Conservation (phyloP, 2,888 invertebrate species). For the Nowickia ferox region DNA sequence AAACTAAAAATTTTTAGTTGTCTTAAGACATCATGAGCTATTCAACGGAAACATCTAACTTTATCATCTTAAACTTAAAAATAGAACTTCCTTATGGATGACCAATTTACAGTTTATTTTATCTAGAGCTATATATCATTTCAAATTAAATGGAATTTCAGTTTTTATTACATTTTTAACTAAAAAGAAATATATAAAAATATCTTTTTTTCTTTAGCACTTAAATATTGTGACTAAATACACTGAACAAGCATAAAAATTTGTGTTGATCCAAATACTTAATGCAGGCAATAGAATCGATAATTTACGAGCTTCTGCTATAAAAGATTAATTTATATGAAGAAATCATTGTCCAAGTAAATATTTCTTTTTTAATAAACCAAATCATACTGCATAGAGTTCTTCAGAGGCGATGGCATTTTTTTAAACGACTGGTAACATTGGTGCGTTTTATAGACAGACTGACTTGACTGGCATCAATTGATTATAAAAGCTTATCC, state of each 20-base stretch:
- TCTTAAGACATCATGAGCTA: not conserved
- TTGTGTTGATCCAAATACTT: constrained; percentile 24
- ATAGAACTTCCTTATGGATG: not conserved
- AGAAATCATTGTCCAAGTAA: constrained; percentile 64
- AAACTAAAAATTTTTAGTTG: not conserved
- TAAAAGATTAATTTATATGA: constrained; percentile 68
- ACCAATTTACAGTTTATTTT: constrained; percentile 46
- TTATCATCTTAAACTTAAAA: constrained; percentile 38
- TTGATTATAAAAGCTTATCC: constrained; percentile 68
- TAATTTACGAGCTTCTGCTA: constrained; percentile 69
- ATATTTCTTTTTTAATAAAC: not conserved
- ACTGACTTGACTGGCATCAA: constrained; percentile 44
- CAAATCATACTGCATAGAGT: constrained; percentile 20
- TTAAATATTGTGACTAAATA: constrained; percentile 46
- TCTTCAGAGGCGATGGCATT: not conserved
- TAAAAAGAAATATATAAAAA: constrained; percentile 7
- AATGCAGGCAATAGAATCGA: constrained; percentile 39
- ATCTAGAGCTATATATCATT: constrained; percentile 47
- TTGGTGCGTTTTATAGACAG: not conserved
- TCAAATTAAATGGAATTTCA: constrained; percentile 59
- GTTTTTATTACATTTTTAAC: constrained; percentile 54
- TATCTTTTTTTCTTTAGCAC: constrained; percentile 6
- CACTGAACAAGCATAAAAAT: constrained; percentile 16
- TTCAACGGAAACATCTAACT: constrained; percentile 52
- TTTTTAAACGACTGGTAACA: not conserved